Conservation (phyloP, 1,140 invertebrate species). For the Stegodyphus dumicola region DNA sequence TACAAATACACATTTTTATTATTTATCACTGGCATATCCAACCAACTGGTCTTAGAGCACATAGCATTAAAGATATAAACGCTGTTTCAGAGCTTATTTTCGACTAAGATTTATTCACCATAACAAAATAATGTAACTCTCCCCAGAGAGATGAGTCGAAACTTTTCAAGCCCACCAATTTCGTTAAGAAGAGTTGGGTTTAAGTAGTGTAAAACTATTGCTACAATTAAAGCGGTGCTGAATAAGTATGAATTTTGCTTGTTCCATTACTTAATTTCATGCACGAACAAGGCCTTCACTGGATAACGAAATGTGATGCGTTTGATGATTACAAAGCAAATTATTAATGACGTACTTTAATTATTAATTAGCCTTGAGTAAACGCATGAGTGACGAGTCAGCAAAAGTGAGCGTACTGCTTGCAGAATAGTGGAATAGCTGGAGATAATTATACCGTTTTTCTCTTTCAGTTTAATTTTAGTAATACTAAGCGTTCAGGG, state of each 20-base stretch:
- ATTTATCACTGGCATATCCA: too few species aligned
- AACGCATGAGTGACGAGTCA: not conserved
- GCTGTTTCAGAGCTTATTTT: too few species aligned
- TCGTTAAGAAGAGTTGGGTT: not conserved
- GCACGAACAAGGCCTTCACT: not conserved
- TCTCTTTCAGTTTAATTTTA: too few species aligned
- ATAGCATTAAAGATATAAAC: too few species aligned
- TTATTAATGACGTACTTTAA: conserved; percentile 29
- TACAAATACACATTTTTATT: too few species aligned
- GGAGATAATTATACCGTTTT: too few species aligned
- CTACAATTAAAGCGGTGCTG: not conserved
- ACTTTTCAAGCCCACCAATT: not conserved
- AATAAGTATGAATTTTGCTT: not conserved
- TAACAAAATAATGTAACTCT: not conserved
- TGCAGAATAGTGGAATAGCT: too few species aligned
- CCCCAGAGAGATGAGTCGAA: not conserved
- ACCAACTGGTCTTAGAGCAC: too few species aligned
- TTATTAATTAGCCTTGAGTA: conserved; percentile 19
- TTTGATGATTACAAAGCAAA: conserved; percentile 20
- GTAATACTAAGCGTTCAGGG: too few species aligned
- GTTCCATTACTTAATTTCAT: conserved; percentile 19
- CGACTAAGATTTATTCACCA: not conserved
- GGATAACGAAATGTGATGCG: not conserved
- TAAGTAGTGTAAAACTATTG: not conserved
- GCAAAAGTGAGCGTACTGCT: not conserved